Evolutionary conservation across 1,140 invertebrate species (phyloP).

Genomic region (Samia ricini): DNA sequence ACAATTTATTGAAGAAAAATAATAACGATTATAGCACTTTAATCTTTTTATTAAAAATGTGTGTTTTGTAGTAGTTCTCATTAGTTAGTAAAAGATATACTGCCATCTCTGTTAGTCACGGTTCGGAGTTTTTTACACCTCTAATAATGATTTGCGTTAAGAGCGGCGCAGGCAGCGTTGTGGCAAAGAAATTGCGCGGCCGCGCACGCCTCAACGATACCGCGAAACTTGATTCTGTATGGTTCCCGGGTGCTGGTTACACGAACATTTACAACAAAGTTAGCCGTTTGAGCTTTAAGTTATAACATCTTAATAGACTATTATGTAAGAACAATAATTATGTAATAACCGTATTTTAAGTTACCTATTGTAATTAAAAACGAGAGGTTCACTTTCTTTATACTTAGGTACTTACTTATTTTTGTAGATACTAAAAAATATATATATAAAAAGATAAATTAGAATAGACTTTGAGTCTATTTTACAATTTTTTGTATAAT

Average conservation of each 20-base stretch:
- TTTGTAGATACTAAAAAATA: too few relatives aligned
- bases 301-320: background rate
- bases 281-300: background rate
- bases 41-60: too few relatives aligned
- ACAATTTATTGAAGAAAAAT: too few relatives aligned
- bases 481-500: too few relatives aligned
- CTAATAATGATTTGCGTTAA: background rate
- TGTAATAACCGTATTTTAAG: background rate
- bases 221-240: constrained; percentile 52
- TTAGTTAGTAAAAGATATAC: background rate
- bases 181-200: constrained; percentile 58
- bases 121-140: background rate
- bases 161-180: constrained; percentile 14
- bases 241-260: constrained; percentile 2
- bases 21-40: too few relatives aligned
- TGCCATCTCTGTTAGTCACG: background rate
- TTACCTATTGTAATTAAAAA: too few relatives aligned
- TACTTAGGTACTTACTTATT: too few relatives aligned
- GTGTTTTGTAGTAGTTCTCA: too few relatives aligned
- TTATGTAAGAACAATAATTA: background rate
- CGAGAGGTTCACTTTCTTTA: too few relatives aligned
- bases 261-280: background rate
- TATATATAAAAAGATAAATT: too few relatives aligned
- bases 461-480: too few relatives aligned
- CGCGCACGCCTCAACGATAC: constrained; percentile 50